Conservation (phyloP, 2,113 vertebrate genomes). For the Megaleporinus macrocephalus region DNA sequence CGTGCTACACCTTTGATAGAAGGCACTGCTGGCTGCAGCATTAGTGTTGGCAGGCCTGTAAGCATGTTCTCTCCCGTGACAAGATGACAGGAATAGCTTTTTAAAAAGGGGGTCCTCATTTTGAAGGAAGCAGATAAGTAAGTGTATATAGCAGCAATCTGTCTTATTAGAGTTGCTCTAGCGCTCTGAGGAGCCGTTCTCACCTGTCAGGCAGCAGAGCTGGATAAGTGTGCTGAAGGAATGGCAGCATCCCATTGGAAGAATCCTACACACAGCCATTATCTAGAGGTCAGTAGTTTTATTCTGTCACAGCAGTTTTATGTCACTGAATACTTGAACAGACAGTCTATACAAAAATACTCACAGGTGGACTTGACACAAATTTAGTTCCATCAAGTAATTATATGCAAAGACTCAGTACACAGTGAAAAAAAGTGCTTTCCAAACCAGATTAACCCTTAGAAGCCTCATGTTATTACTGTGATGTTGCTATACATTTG, state of each 20-base stretch:
- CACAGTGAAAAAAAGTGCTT: too few species aligned
- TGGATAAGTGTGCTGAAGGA: background rate
- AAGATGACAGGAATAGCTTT: background rate
- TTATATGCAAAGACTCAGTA: too few species aligned
- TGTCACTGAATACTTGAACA: background rate
- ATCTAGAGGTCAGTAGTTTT: background rate
- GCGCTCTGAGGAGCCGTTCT: background rate
- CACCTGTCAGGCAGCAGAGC: background rate
- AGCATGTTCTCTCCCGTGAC: background rate
- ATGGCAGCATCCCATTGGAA: background rate
- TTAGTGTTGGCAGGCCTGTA: background rate
- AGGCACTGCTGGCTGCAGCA: background rate
- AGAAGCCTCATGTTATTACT: too few species aligned
- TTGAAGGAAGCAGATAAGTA: background rate
- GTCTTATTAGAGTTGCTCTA: background rate
- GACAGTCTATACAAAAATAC: background rate
- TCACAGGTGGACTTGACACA: background rate
- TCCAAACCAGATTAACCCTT: too few species aligned
- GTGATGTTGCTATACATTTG: too few species aligned
- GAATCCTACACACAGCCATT: conserved; percentile 1
- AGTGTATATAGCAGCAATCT: background rate
- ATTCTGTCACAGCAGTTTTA: background rate
- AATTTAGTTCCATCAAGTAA: background rate
- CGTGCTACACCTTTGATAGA: background rate
- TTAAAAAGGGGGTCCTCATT: background rate